Evolutionary conservation across 2,888 invertebrate genomes (phyloP), one percentile per base, ranked within the genome.

Genomic region (Cephalotes varians): DNA sequence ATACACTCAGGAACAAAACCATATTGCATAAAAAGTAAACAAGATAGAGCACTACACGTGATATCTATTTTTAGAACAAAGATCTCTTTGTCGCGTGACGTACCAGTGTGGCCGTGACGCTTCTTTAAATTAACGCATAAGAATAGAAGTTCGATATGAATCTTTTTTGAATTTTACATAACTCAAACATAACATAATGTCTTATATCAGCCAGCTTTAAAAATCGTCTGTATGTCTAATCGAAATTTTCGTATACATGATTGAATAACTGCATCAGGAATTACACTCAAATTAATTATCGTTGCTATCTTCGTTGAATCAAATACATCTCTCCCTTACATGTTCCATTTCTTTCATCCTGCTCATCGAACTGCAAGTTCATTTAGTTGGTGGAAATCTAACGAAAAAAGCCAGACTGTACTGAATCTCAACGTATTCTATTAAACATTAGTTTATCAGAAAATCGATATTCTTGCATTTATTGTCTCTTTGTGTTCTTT

Each of bases 371-470:
- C 85, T 86, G 88, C 89, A 90, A 86, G 88, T 87, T 92, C 89
- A 90, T 91, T 91, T 92, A 87, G 85, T 92, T 91, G 88, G 88
- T 67, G 71, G 83, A 91, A 89, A 87, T 81, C 86, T 86, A 87
- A 90, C 84, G 21, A 64, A 25, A 15, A 40, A 88, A 90, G 89
- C 86, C 87, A 87, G 90, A 91, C 91, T 92, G 91, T 92, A 93
- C 89, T 91, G 2, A 93, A 92, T 92, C 90, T 91, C 91, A 90
- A 93, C 91, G 89, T 92, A 91, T 91, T 93, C 91, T 92, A 92
- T 93, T 93, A 93, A 93, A 93, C 90, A 91, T 91, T 92, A 93
- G 92, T 92, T 93, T 93, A 91, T 93, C 91, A 93, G 91, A 92
- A 93, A 85, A 80, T 89, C 81, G 62, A 71, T 73, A 73, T 44